Percentiles rank a stretch among this genome's conserved stretches.
phyloP scores from a whole-genome alignment of 2,888 invertebrate genomes.

The Troides helena region DNA sequence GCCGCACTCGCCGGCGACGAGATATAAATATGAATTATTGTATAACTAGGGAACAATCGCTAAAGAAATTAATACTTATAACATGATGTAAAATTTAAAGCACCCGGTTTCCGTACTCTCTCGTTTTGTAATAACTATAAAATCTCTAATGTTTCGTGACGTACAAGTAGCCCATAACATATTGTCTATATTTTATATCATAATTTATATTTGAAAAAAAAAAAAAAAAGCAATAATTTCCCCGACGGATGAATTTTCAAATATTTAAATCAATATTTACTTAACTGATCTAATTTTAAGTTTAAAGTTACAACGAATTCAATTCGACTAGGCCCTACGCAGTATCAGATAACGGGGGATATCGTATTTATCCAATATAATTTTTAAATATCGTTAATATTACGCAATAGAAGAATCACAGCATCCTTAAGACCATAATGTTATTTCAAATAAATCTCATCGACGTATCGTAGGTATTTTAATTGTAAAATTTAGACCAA shows the following conservation, averaged over 20 bases:
- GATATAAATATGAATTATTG: slow-evolving; percentile 47
- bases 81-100: slow-evolving; percentile 79
- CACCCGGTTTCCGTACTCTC: slow-evolving; percentile 79
- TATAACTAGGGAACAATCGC: slow-evolving; percentile 68
- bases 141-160: slow-evolving; percentile 65
- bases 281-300: slow-evolving; percentile 51
- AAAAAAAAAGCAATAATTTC: slow-evolving; percentile 63
- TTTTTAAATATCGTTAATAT: slow-evolving; percentile 63
- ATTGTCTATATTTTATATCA: slow-evolving; percentile 70
- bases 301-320: slow-evolving; percentile 72
- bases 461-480: slow-evolving; percentile 76
- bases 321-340: slow-evolving; percentile 76
- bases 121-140: slow-evolving; percentile 76
- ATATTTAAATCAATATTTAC: slow-evolving; percentile 70
- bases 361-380: slow-evolving; percentile 49
- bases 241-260: slow-evolving; percentile 73
- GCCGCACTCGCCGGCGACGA: slow-evolving; percentile 33
- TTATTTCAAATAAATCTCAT: slow-evolving; percentile 76
- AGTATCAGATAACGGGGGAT: slow-evolving; percentile 67
- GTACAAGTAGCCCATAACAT: slow-evolving; percentile 69
- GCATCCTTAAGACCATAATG: slow-evolving; percentile 79
- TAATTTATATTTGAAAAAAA: slow-evolving; percentile 53
- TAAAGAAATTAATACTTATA: slow-evolving; percentile 73
- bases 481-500: slow-evolving; percentile 80
- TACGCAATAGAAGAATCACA: slow-evolving; percentile 81